Evolutionary conservation across 2,888 invertebrate genomes (phyloP), one percentile per base, ranked within the genome.

Genomic region (Auanema freiburgensis): DNA sequence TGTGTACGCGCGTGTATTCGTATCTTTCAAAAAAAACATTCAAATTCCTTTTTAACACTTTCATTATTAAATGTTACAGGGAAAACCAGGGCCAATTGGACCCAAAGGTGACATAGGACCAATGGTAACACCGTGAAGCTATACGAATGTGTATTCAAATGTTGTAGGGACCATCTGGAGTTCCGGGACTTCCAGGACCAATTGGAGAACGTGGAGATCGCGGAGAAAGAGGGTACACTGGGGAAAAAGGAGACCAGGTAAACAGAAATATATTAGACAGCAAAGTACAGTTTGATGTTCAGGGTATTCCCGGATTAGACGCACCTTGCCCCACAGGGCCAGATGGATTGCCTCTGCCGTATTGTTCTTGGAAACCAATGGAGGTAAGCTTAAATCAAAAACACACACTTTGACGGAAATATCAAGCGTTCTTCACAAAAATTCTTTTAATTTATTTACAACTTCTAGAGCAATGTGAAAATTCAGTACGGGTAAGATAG

Each of bases 261-360:
- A 23, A 5, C 4, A 46, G n/a, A n/a, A 46, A 10, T 3, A 3
- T 21, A 21, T 3, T 46, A 6, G 3, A 5, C 46, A 46, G 10
- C 16, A n/a, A 51, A 10, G 18, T n/a, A 42, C 42, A 46, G 10
- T 12, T 1, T n/a, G 33, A 16, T 21, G 49, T 71, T 57, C 51
- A 87, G 88, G 96, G 96, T 77, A 93, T 94, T 75, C 96, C 95
- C 42, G 96, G 96, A 43, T 87, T 97, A 80, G 96, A 97, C 87
- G 97, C 97, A 51, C 96, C 96, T n/a, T 97, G 97, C 87, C 97
- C 97, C 72, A 88, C 95, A 64, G 97, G 94, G 63, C 90, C 91
- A 57, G 95, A 97, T 86, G 97, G 97, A 68, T 88, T 96, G 83
- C 96, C 96, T 69, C 87, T 97, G 81, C 92, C 94, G 59, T 95